A percentile compares a stretch with the other conserved stretches of the same genome.
These are phyloP conservation scores for Drosophila triauraria DNA, from an alignment of 1,140 invertebrate genomes.

Conservation along the genomic window DNA sequence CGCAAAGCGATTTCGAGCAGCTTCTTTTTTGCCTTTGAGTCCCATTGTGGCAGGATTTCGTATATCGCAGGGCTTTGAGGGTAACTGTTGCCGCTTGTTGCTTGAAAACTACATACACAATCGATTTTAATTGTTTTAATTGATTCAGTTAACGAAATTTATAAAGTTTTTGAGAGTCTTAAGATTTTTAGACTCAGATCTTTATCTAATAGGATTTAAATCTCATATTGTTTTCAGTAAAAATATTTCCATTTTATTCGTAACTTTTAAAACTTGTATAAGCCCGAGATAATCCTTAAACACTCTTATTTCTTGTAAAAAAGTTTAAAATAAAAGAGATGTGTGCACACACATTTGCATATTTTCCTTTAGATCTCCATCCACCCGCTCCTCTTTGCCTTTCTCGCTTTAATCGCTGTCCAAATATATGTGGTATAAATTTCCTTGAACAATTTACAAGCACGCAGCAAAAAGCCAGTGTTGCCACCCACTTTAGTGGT, in stretches of 20 bases:
- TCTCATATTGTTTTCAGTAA: background rate
- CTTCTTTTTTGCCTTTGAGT: constrained; percentile 60
- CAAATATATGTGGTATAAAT: constrained; percentile 67
- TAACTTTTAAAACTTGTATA: background rate
- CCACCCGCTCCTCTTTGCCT: background rate
- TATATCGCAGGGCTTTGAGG: constrained; percentile 8
- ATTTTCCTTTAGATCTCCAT: background rate
- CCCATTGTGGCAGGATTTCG: constrained; percentile 11
- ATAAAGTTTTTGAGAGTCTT: too few relatives aligned
- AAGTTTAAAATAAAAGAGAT: constrained; percentile 9
- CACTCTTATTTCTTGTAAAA: background rate
- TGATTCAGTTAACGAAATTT: too few relatives aligned
- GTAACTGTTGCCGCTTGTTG: background rate
- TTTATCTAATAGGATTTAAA: too few relatives aligned
- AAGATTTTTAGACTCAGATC: too few relatives aligned
- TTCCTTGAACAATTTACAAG: constrained; percentile 67
- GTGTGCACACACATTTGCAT: constrained; percentile 61
- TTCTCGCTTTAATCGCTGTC: constrained; percentile 16
- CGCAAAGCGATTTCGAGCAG: constrained; percentile 59
- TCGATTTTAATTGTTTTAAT: background rate
- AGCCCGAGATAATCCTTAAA: background rate
- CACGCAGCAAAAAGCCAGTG: constrained; percentile 48
- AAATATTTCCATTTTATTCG: background rate
- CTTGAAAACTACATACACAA: too few relatives aligned
- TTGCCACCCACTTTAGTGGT: constrained; percentile 65